A percentile compares a stretch with the other conserved stretches of the same genome.
These are phyloP conservation scores for Dolichopus griseipennis DNA, from an alignment of 2,888 invertebrate genomes.

Conservation along the genomic window DNA sequence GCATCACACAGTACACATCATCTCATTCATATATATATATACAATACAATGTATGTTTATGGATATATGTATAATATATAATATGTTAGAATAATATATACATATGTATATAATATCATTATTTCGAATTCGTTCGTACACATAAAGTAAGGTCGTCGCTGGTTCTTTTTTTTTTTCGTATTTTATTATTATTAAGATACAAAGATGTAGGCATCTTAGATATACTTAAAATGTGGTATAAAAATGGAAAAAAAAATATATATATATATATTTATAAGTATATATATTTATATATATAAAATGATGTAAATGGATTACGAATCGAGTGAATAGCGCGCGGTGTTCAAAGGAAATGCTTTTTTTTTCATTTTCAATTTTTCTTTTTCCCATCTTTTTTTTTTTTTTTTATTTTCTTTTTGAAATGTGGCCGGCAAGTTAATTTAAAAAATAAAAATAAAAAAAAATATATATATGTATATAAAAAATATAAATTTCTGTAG, in stretches of 20 bases:
- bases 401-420: neutral
- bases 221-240: neutral
- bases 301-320: constrained; percentile 6
- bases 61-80: too few relatives aligned
- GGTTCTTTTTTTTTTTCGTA: neutral
- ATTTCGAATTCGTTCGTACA: neutral
- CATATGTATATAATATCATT: neutral
- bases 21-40: too few relatives aligned
- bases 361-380: neutral
- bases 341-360: neutral
- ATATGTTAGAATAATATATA: too few relatives aligned
- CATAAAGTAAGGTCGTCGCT: neutral
- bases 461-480: too few relatives aligned
- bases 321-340: neutral
- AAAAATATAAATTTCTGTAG: neutral
- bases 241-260: neutral
- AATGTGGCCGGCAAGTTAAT: constrained; percentile 4
- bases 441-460: neutral
- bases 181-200: constrained; percentile 3
- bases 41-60: too few relatives aligned
- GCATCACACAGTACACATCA: too few relatives aligned
- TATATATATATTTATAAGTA: neutral
- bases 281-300: neutral
- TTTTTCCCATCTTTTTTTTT: neutral
- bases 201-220: constrained; percentile 6